Conservation (phyloP, 2,888 invertebrate species). For the Plebejus argus region DNA sequence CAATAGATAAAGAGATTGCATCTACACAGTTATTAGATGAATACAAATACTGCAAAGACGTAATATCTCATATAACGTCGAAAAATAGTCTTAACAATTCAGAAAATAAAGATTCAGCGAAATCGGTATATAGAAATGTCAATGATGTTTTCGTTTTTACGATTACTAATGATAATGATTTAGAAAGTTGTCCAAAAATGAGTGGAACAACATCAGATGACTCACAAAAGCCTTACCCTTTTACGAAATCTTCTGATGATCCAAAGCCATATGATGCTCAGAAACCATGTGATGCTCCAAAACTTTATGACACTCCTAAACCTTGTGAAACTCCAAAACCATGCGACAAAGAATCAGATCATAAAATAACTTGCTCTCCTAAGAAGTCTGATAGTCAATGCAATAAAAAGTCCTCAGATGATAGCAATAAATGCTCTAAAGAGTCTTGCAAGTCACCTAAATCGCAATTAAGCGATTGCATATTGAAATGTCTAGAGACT, state of each 20-base stretch:
- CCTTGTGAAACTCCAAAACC: not conserved
- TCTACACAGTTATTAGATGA: slow-evolving; percentile 34
- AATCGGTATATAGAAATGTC: not conserved
- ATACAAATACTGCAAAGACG: slow-evolving; percentile 54
- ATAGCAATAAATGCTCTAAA: not conserved
- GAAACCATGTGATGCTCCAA: not conserved
- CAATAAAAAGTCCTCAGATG: not conserved
- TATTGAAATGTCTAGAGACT: not conserved
- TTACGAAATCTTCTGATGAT: not conserved
- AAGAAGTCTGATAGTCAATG: not conserved
- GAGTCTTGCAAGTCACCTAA: not conserved
- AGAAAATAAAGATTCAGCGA: not conserved
- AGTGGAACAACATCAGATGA: not conserved
- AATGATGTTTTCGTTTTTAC: not conserved
- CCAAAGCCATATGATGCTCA: not conserved
- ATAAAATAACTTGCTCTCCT: not conserved
- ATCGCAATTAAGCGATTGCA: not conserved
- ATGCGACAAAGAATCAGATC: not conserved
- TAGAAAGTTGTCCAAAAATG: not conserved
- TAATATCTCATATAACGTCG: slow-evolving; percentile 41
- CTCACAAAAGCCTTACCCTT: not conserved
- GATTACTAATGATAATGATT: not conserved
- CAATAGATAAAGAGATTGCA: not conserved
- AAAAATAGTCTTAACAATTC: not conserved
- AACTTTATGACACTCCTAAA: not conserved